phyloP scores from a whole-genome alignment of 2,888 invertebrate genomes.

The Perizoma affinitatum region DNA sequence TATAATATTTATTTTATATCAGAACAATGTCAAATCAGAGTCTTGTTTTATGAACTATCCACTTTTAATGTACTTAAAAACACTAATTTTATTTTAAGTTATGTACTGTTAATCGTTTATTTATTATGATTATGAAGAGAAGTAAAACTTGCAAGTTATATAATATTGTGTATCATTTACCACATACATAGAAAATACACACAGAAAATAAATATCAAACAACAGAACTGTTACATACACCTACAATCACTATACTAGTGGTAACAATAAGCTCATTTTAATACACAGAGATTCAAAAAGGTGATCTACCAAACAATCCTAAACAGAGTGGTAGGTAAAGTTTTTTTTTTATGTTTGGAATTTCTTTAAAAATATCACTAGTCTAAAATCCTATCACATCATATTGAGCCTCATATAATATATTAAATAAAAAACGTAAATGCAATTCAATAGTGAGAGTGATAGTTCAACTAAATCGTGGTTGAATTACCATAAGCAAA shows the following conservation, averaged over 20 bases:
- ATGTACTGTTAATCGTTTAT: background rate
- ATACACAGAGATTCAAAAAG: constrained; percentile 21
- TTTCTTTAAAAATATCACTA: constrained; percentile 21
- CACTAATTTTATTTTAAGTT: too few species aligned
- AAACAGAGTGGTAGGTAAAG: constrained; percentile 11
- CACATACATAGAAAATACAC: too few species aligned
- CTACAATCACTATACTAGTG: constrained; percentile 14
- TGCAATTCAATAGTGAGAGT: background rate
- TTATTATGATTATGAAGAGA: constrained; percentile 8
- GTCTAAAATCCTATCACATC: constrained; percentile 22
- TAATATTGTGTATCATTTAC: constrained; percentile 36
- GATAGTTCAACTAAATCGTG: too few species aligned
- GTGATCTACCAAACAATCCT: constrained; percentile 16
- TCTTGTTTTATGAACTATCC: background rate
- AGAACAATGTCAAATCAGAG: background rate
- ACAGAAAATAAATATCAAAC: background rate
- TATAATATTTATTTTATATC: background rate
- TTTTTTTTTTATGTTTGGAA: too few species aligned
- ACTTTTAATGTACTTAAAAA: background rate
- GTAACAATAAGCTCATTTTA: constrained; percentile 29
- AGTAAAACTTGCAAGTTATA: constrained; percentile 11
- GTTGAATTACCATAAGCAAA: too few species aligned
- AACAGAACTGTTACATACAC: constrained; percentile 2
- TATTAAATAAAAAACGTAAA: constrained; percentile 4
- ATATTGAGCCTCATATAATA: constrained; percentile 18